Base-by-base conservation (phyloP, 1,140 invertebrate species). In the Bombus superbus region DNA sequence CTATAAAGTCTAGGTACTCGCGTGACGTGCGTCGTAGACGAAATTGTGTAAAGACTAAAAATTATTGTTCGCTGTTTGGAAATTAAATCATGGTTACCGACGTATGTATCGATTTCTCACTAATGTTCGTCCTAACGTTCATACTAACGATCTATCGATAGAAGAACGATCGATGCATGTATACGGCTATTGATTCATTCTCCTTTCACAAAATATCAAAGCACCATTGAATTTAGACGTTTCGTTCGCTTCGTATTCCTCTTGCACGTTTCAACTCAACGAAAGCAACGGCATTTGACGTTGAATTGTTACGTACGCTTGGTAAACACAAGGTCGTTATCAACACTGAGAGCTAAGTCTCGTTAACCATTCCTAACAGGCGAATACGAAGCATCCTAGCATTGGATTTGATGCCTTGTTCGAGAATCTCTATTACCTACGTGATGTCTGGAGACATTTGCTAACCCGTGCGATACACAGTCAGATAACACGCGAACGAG, bases 341-440 rank as follows among this genome's bases (percentile, higher is more conserved):
- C 89, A 88, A 75, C 86, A 83, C 76, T 84, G 86, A 83, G 77
- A 88, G 86, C 88, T 80, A 89, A 91, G 90, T 89, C 90, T 89
- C 87, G 90, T 91, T 91, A 91, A 91, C 88, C 89, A 86, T 91
- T 89, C 80, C 82, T 90, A 91, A 91, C 90, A 89, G 87, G 88
- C 86, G 86, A 89, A 91, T 91, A 86, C 85, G 78, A 87, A 73
- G 89, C 85, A 90, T 90, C 83, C 88, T 91, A 68, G 76, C 86
- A 85, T 91, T 91, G 90, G 82, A 89, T 89, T 91, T 87, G 87
- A 91, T 91, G 89, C 85, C 87, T 88, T 79, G 90, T 85, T 90
- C 78, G 89, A 89, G 88, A 85, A 78, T 79, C 73, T 81, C 82
- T 71, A 71, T 83, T 87, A 73, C 77, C 86, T 90, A 88, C 89